Evolutionary conservation across 1,140 invertebrate species (phyloP).

Genomic region (Drosophila lacertosa): DNA sequence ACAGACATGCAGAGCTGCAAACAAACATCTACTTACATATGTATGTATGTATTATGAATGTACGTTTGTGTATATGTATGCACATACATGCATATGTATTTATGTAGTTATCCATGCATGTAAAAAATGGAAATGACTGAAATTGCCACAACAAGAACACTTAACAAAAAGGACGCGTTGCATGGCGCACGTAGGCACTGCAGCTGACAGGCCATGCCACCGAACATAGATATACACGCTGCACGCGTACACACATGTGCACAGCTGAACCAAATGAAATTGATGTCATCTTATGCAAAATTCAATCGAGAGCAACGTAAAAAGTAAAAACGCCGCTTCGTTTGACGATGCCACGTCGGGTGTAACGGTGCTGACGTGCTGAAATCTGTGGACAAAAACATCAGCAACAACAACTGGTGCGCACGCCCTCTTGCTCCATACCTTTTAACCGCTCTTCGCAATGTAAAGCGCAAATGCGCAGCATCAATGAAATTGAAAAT

Average conservation of each 20-base stretch:
- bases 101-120: neutral
- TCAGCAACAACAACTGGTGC: conserved; percentile 21
- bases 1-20: neutral
- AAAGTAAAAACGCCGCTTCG: conserved; percentile 2
- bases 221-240: conserved; percentile 22
- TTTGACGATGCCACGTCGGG: conserved; percentile 12
- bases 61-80: neutral
- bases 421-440: conserved; percentile 36
- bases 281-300: conserved; percentile 59
- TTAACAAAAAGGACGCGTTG: conserved; percentile 71
- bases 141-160: conserved; percentile 25
- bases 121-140: neutral
- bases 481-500: conserved; percentile 36
- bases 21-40: neutral
- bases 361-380: conserved; percentile 61
- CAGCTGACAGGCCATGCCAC: conserved; percentile 35
- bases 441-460: neutral
- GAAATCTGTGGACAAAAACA: conserved; percentile 65
- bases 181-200: conserved; percentile 63
- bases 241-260: neutral
- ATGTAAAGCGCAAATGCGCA: conserved; percentile 4
- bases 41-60: neutral
- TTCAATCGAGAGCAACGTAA: conserved; percentile 11
- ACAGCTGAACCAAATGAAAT: conserved; percentile 36
- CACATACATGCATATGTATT: neutral